Percentiles rank a stretch among this genome's conserved stretches.
These are phyloP conservation scores for Lichenostomus cassidix DNA, from an alignment of 2,113 vertebrate species.

Conservation along the genomic window DNA sequence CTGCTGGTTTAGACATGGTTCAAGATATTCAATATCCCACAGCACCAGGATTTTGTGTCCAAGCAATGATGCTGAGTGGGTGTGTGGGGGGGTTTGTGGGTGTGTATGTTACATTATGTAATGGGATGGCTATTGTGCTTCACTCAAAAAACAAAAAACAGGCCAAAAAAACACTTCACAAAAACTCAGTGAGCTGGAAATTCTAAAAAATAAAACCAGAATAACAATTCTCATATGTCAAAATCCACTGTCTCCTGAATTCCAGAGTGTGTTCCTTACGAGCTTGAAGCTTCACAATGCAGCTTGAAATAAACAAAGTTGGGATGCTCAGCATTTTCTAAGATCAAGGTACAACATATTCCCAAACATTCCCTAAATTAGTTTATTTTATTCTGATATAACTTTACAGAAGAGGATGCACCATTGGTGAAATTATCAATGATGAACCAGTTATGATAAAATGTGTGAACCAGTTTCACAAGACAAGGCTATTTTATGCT, in stretches of 20 bases:
- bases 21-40: background rate
- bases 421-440: background rate
- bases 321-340: background rate
- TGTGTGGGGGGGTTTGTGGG: rapidly evolving
- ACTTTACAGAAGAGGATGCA: background rate
- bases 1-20: background rate
- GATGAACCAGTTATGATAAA: background rate
- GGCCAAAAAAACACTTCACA: background rate
- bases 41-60: background rate
- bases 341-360: background rate
- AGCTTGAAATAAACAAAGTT: background rate
- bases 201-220: background rate
- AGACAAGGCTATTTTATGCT: background rate
- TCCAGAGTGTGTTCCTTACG: background rate
- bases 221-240: background rate
- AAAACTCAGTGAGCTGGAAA: background rate
- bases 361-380: background rate
- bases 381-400: background rate
- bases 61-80: background rate
- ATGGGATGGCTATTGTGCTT: background rate
- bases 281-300: too few species aligned
- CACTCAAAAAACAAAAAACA: background rate
- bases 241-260: background rate
- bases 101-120: background rate
- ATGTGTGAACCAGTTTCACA: background rate